phyloP scores from a whole-genome alignment of 2,113 vertebrate species.

The Proterorhinus semilunaris region DNA sequence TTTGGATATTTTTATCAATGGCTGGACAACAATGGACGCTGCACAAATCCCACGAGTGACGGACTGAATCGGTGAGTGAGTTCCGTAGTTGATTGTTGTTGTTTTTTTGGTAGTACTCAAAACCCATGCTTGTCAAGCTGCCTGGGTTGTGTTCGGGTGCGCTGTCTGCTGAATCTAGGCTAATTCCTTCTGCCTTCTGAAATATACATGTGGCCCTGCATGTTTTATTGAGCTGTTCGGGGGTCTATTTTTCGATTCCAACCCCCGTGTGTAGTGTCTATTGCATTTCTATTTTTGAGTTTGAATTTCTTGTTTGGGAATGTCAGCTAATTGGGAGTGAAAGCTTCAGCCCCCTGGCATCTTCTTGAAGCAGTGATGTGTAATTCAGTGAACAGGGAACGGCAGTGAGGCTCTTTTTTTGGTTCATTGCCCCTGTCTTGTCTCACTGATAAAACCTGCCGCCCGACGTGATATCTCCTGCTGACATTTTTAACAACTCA shows the following conservation, averaged over 20 bases:
- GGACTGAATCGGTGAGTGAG: conserved; percentile 71
- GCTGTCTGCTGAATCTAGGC: conserved; percentile 65
- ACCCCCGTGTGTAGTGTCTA: conserved; percentile 17
- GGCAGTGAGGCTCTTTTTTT: conserved; percentile 22
- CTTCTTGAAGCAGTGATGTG: conserved; percentile 44
- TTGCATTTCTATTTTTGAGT: conserved; percentile 18
- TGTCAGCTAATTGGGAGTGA: conserved; percentile 47
- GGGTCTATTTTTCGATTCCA: conserved; percentile 51
- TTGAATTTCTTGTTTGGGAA: conserved; percentile 40
- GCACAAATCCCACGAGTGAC: conserved; percentile 46
- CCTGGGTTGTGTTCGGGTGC: conserved; percentile 59
- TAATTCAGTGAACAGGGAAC: conserved; percentile 43
- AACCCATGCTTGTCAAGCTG: conserved; percentile 23
- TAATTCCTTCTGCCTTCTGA: conserved; percentile 57
- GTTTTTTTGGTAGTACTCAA: conserved; percentile 20
- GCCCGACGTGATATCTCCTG: conserved; percentile 5
- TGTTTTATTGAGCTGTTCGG: conserved; percentile 65
- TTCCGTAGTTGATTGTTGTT: conserved; percentile 2
- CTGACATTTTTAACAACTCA: conserved; percentile 27
- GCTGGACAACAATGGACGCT: conserved; percentile 21
- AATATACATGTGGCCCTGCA: conserved; percentile 69
- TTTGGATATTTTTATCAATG: neutral
- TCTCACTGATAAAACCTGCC: conserved; percentile 18
- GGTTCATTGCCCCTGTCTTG: conserved; percentile 20
- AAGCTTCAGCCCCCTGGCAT: conserved; percentile 47